Conservation (phyloP, 1,140 invertebrate species). For the Rhyacophila brunnea region DNA sequence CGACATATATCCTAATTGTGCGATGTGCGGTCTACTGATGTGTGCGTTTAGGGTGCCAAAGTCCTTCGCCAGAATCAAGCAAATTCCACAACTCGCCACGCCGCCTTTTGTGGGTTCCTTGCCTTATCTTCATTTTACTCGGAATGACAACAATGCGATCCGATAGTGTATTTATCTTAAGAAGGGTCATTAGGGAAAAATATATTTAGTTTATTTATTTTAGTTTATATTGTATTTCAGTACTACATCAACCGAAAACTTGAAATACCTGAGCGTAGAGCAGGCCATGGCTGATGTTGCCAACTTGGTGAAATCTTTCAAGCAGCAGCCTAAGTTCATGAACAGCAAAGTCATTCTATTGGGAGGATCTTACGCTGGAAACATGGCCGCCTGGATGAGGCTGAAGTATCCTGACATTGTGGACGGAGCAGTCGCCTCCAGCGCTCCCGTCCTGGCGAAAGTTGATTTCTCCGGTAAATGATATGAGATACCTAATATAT, state of each 20-base stretch:
- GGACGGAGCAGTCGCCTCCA: constrained; percentile 70
- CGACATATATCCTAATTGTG: too few relatives aligned
- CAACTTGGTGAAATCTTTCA: constrained; percentile 63
- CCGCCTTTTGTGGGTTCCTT: too few relatives aligned
- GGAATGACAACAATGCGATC: too few relatives aligned
- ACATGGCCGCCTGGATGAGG: constrained; percentile 73
- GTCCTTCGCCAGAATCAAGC: too few relatives aligned
- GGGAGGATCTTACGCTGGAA: constrained; percentile 80
- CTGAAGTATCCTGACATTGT: constrained; percentile 76
- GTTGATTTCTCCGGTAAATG: constrained; percentile 59
- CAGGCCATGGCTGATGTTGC: constrained; percentile 77
- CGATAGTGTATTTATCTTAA: too few relatives aligned
- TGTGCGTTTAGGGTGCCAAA: too few relatives aligned
- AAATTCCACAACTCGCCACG: too few relatives aligned
- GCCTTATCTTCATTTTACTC: too few relatives aligned
- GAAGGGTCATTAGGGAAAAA: too few relatives aligned
- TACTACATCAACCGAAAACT: constrained; percentile 59
- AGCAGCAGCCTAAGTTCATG: constrained; percentile 43
- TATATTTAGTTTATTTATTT: too few relatives aligned
- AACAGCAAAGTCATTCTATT: constrained; percentile 64
- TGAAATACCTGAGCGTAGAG: constrained; percentile 68
- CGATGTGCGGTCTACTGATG: too few relatives aligned
- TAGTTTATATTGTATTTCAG: constrained; percentile 45
- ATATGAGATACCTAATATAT: too few relatives aligned
- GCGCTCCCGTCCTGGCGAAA: constrained; percentile 69